phyloP scores from a whole-genome alignment of 2,797 vertebrate species.

The Falco novaeseelandiae region DNA sequence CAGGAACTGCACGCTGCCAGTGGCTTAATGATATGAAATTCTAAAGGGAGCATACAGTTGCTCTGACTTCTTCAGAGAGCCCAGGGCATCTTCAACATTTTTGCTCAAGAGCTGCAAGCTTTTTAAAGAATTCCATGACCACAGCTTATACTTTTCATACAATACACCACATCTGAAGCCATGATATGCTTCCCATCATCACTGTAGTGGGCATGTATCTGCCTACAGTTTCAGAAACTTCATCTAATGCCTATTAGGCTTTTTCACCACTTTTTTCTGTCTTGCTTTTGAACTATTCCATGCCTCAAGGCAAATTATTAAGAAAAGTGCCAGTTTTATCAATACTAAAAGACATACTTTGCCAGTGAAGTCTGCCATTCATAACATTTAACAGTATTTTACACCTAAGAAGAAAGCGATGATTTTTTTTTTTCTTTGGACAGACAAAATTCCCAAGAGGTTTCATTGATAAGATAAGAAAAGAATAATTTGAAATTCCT shows the following conservation, averaged over 20 bases:
- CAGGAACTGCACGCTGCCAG: not conserved
- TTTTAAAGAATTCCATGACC: constrained; percentile 15
- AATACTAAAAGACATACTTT: not conserved
- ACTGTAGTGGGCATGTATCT: not conserved
- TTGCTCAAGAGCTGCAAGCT: not conserved
- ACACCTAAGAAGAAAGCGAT: not conserved
- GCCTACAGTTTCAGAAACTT: not conserved
- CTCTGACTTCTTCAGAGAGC: not conserved
- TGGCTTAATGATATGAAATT: not conserved
- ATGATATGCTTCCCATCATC: not conserved
- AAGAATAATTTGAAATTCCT: not conserved
- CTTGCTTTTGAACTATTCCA: not conserved
- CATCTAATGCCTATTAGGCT: not conserved
- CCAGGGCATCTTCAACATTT: not conserved
- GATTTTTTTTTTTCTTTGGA: not conserved
- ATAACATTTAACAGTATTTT: not conserved
- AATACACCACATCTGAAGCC: not conserved
- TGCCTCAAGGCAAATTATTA: not conserved
- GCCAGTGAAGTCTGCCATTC: not conserved
- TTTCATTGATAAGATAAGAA: not conserved
- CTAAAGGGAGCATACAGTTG: not conserved
- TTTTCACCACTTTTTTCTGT: not conserved
- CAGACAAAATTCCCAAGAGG: not conserved
- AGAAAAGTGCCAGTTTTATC: not conserved
- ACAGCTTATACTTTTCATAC: not conserved